These are phyloP conservation scores for Meiosimyza platycephala DNA, from an alignment of 2,888 invertebrate species.

Conservation along the genomic window DNA sequence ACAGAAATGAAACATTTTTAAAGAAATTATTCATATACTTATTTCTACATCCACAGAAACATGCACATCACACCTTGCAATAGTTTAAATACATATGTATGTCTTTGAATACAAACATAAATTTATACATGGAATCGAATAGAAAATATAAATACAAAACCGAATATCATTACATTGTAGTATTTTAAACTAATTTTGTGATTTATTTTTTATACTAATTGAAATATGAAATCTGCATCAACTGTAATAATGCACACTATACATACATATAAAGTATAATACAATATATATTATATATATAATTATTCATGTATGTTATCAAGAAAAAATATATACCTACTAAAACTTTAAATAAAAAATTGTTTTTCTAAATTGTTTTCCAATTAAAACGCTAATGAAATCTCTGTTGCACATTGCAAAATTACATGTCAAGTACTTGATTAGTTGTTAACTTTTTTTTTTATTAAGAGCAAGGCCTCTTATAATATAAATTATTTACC, in stretches of 20 bases:
- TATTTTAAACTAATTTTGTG: conserved; percentile 27
- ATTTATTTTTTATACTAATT: conserved; percentile 33
- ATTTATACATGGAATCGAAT: not conserved
- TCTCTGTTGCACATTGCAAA: not conserved
- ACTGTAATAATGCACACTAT: conserved; percentile 24
- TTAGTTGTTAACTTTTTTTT: too few species aligned
- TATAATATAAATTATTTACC: too few species aligned
- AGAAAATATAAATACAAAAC: not conserved
- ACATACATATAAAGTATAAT: conserved; percentile 9
- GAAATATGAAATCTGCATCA: conserved; percentile 18
- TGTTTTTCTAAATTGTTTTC: not conserved
- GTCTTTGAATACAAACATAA: not conserved
- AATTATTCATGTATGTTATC: conserved; percentile 25
- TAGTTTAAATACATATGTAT: not conserved
- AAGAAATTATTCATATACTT: too few species aligned
- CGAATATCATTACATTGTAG: conserved; percentile 11
- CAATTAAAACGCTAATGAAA: not conserved
- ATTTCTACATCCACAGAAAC: too few species aligned
- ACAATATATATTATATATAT: not conserved
- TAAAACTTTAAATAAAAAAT: conserved; percentile 27
- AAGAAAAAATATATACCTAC: conserved; percentile 16
- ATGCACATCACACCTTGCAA: conserved; percentile 2
- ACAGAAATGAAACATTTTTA: too few species aligned
- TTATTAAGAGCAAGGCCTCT: too few species aligned
- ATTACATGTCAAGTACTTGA: not conserved